A percentile compares a stretch with the other conserved stretches of the same genome.
Evolutionary conservation across 2,113 vertebrate species (phyloP).

Genomic region (Hyperopisus bebe): DNA sequence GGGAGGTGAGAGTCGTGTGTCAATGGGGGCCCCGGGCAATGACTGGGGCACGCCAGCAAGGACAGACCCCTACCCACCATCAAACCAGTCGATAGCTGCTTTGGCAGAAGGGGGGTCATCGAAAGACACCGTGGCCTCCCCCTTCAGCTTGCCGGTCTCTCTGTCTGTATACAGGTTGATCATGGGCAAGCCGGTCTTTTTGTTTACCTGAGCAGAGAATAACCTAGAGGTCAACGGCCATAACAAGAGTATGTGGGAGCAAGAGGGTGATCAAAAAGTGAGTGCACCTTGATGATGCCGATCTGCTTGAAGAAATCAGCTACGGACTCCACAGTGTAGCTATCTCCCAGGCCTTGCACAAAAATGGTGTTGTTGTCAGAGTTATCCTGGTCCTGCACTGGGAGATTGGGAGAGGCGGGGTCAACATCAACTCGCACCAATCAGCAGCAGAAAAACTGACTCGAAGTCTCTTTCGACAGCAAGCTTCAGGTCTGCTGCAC

Average conservation of each 20-base stretch:
- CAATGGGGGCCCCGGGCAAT: not conserved
- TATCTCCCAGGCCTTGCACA: conserved; percentile 81
- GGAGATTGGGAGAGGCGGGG: not conserved
- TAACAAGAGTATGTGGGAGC: not conserved
- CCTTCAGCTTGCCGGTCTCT: conserved; percentile 83
- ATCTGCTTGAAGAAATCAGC: conserved; percentile 90
- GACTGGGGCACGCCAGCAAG: not conserved
- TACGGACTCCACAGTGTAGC: conserved; percentile 78
- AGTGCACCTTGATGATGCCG: conserved; percentile 79
- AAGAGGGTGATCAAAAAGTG: not conserved
- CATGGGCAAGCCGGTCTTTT: conserved; percentile 88
- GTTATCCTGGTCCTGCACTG: conserved; percentile 76
- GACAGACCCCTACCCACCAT: conserved; percentile 55
- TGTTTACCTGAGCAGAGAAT: conserved; percentile 64
- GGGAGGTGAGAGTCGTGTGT: not conserved
- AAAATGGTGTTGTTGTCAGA: conserved; percentile 93
- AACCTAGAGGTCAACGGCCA: not conserved
- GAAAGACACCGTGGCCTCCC: conserved; percentile 83
- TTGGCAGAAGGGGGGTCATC: conserved; percentile 86
- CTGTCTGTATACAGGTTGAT: conserved; percentile 87
- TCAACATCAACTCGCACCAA: not conserved
- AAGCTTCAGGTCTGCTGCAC: not conserved
- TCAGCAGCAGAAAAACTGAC: not conserved
- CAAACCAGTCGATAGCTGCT: conserved; percentile 86
- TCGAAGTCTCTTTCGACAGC: not conserved